Conservation (phyloP, 2,888 invertebrate genomes). For the Hipparchia semele region DNA sequence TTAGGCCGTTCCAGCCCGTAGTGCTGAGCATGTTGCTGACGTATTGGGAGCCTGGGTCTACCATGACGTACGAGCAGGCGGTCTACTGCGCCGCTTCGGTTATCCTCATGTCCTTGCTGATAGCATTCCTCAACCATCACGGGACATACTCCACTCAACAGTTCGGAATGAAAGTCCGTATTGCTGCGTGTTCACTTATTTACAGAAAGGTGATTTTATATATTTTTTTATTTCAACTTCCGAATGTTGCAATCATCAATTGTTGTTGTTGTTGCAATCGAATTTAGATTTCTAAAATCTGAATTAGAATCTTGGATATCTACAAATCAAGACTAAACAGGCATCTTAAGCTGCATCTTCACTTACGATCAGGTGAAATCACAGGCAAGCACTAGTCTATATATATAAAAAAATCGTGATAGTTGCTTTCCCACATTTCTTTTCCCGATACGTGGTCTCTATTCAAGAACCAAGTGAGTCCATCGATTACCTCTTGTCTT, state of each 20-base stretch:
- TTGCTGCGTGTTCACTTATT: constrained; percentile 91
- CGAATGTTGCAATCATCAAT: background rate
- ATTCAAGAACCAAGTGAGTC: no score
- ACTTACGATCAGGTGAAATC: no score
- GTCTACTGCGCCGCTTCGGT: constrained; percentile 84
- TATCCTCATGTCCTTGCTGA: constrained; percentile 79
- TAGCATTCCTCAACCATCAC: constrained; percentile 86
- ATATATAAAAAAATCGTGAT: no score
- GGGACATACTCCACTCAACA: constrained; percentile 87
- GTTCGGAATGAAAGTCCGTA: constrained; percentile 91
- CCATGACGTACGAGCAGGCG: constrained; percentile 81
- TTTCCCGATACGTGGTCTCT: no score
- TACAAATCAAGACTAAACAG: no score
- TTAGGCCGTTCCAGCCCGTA: constrained; percentile 86
- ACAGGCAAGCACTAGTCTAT: no score
- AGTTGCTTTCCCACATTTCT: no score
- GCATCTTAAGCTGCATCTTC: no score
- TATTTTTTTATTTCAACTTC: constrained; percentile 28
- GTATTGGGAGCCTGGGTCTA: constrained; percentile 84
- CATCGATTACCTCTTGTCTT: no score
- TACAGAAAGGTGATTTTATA: constrained; percentile 89
- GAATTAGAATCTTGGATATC: no score
- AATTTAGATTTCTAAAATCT: no score
- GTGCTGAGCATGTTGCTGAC: constrained; percentile 85
- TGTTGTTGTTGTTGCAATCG: no score